Conservation (phyloP, 2,888 invertebrate genomes). For the Cactoblastis cactorum region DNA sequence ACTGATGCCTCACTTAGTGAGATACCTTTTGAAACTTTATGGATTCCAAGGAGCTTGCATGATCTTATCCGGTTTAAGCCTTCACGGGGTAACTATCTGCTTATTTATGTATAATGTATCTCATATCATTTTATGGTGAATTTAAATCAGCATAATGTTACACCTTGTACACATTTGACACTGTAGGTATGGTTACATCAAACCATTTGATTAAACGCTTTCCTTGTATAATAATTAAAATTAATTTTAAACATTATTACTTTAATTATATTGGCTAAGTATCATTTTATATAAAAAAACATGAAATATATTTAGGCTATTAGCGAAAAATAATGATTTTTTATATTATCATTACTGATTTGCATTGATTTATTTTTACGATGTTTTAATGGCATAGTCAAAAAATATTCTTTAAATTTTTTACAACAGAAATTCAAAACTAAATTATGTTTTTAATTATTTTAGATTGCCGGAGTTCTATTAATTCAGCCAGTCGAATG, state of each 20-base stretch:
- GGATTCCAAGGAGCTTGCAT: constrained; percentile 82
- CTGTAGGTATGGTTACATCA: neutral
- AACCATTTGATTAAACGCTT: too few species aligned
- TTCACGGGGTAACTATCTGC: constrained; percentile 80
- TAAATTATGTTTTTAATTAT: neutral
- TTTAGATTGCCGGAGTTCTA: constrained; percentile 78
- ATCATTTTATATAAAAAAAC: too few species aligned
- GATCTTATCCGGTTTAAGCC: constrained; percentile 81
- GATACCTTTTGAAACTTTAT: constrained; percentile 81
- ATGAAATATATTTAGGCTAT: too few species aligned
- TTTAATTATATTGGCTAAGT: too few species aligned
- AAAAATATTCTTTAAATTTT: too few species aligned
- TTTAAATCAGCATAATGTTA: neutral
- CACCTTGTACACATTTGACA: neutral
- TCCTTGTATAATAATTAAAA: too few species aligned
- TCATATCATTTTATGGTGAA: neutral
- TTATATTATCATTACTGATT: too few species aligned
- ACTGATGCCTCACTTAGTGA: constrained; percentile 85
- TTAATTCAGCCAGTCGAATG: constrained; percentile 80
- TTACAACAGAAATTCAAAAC: neutral
- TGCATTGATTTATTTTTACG: too few species aligned
- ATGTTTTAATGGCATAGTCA: too few species aligned
- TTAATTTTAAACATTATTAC: too few species aligned
- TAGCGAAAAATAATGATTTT: too few species aligned
- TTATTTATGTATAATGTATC: constrained; percentile 14